Evolutionary conservation across 53 echinoderm and acorn worm genomes (phyloP).

Genomic region (Echinarachnius parma): DNA sequence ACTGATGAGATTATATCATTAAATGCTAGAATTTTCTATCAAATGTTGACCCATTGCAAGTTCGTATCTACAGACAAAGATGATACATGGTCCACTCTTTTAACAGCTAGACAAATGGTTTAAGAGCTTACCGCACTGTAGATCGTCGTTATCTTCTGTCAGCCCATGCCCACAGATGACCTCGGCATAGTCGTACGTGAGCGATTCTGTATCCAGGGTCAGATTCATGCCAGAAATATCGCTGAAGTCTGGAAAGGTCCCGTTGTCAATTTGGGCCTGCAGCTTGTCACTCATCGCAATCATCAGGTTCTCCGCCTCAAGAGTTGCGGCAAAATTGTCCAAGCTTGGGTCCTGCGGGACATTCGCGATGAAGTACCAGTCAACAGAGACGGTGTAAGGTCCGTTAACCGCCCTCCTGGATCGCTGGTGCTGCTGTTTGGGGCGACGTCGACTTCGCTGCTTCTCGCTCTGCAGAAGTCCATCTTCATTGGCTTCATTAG

Average conservation of each 20-base stretch:
- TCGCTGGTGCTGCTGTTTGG: too few relatives aligned
- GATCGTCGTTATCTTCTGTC: slow-evolving; percentile 27
- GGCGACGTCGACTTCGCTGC: too few relatives aligned
- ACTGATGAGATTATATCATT: too few relatives aligned
- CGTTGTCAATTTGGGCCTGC: slow-evolving; percentile 9
- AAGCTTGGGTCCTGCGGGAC: slow-evolving; percentile 28
- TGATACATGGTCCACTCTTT: too few relatives aligned
- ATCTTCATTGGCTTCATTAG: too few relatives aligned
- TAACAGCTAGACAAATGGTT: too few relatives aligned
- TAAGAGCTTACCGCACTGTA: slow-evolving; percentile 44
- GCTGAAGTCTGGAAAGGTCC: slow-evolving; percentile 8
- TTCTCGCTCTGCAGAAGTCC: too few relatives aligned
- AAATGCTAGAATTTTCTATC: too few relatives aligned
- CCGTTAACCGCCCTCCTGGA: too few relatives aligned
- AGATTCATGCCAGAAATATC: slow-evolving; percentile 3
- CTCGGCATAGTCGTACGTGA: slow-evolving; percentile 36
- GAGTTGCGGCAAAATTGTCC: slow-evolving; percentile 11
- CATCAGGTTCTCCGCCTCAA: slow-evolving; percentile 31
- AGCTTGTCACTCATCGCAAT: slow-evolving; percentile 19
- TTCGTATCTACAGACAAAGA: too few relatives aligned
- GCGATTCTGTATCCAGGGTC: background rate
- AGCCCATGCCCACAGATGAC: slow-evolving; percentile 23
- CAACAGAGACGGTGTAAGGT: slow-evolving; percentile 13
- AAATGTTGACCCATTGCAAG: too few relatives aligned
- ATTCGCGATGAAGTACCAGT: slow-evolving; percentile 29